A percentile compares a stretch with the other conserved stretches of the same genome.
These are phyloP conservation scores for Papilio helenus DNA, from an alignment of 1,140 invertebrate species.

Conservation along the genomic window DNA sequence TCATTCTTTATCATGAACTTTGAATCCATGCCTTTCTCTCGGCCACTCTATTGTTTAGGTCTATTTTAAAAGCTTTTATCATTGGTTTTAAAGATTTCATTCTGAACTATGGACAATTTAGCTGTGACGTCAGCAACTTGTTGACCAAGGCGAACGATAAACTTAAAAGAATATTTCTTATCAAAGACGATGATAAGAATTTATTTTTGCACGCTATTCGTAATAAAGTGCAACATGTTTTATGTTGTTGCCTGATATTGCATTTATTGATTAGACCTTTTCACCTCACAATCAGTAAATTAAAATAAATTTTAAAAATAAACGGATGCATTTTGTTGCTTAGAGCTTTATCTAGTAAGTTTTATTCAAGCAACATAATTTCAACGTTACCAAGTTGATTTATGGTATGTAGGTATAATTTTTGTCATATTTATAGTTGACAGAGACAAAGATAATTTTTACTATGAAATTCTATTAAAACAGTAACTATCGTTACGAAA, in stretches of 20 bases:
- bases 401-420: neutral
- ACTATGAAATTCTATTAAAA: neutral
- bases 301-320: constrained; percentile 4
- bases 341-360: neutral
- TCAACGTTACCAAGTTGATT: neutral
- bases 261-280: neutral
- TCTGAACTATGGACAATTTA: neutral
- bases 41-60: constrained; percentile 4
- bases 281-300: constrained; percentile 12
- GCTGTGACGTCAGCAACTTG: constrained; percentile 2
- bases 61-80: neutral
- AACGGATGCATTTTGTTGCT: neutral
- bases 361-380: neutral
- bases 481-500: neutral
- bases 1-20: constrained; percentile 7
- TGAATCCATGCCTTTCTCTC: neutral
- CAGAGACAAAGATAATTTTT: neutral
- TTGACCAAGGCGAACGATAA: neutral
- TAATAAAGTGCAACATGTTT: neutral
- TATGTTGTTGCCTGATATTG: neutral
- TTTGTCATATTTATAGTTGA: neutral
- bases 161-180: neutral
- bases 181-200: neutral
- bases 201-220: neutral
- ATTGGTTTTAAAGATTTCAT: neutral